Percentiles rank a stretch among this genome's conserved stretches.
phyloP scores from a whole-genome alignment of 2,113 vertebrate species.

The Emydocephalus ijimae region DNA sequence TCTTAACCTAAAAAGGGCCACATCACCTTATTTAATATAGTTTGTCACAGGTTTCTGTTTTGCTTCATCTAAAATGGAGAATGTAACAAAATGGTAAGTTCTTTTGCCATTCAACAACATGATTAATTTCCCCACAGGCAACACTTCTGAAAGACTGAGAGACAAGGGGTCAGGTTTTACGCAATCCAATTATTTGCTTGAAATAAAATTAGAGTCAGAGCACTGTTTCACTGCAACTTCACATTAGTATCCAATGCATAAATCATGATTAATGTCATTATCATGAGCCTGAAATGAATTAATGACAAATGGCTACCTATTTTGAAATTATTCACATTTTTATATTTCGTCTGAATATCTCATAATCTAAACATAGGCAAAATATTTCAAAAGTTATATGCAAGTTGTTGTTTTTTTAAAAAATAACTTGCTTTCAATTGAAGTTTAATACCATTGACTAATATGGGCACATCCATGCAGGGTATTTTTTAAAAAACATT shows the following conservation, averaged over 20 bases:
- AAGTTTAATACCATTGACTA: neutral
- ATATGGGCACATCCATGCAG: neutral
- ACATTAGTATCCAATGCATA: constrained; percentile 50
- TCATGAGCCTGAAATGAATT: constrained; percentile 65
- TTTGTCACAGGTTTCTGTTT: neutral
- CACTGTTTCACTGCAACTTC: constrained; percentile 40
- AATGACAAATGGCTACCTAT: constrained; percentile 58
- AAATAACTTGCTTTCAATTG: neutral
- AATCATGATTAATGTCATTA: constrained; percentile 58
- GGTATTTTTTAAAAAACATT: neutral
- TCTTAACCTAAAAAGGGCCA: neutral
- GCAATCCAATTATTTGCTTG: constrained; percentile 42
- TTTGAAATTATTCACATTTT: constrained; percentile 62
- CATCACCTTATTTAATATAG: neutral
- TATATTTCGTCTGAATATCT: constrained; percentile 52
- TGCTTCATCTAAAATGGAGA: neutral
- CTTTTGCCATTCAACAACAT: neutral
- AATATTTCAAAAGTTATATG: constrained; percentile 38
- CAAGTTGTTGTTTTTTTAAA: neutral
- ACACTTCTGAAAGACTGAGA: constrained; percentile 32
- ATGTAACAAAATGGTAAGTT: neutral
- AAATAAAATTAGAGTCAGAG: constrained; percentile 51
- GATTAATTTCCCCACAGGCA: constrained; percentile 26
- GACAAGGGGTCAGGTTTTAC: constrained; percentile 38
- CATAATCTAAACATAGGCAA: constrained; percentile 49